Percentiles rank a stretch among this genome's conserved stretches.
phyloP scores from a whole-genome alignment of 2,113 vertebrate genomes.

The Aplodontia rufa region DNA sequence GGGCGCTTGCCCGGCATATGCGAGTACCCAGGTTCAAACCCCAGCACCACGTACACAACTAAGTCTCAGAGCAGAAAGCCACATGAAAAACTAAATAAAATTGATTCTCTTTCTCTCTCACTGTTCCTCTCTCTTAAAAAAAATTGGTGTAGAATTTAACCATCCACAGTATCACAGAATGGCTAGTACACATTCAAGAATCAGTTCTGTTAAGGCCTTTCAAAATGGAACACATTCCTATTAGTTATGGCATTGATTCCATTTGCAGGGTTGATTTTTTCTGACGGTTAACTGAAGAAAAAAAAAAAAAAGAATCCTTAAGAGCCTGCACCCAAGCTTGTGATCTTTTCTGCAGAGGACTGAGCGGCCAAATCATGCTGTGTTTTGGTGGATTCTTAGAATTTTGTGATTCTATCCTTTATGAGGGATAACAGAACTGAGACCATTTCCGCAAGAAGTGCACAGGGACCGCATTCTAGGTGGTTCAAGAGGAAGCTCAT shows the following conservation, averaged over 20 bases:
- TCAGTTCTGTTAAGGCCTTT: not conserved
- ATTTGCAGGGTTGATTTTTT: conserved; percentile 43
- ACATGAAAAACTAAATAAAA: no score
- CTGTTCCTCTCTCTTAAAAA: no score
- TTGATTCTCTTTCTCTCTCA: no score
- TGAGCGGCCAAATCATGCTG: not conserved
- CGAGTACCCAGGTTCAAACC: no score
- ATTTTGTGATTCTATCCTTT: not conserved
- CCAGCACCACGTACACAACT: no score
- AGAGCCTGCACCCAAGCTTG: not conserved
- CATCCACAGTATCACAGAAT: not conserved
- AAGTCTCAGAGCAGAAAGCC: no score
- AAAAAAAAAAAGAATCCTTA: not conserved
- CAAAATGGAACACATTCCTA: conserved; percentile 44
- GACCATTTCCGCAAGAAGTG: conserved; percentile 23
- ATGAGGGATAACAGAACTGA: not conserved
- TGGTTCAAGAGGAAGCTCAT: conserved; percentile 40
- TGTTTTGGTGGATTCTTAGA: conserved; percentile 17
- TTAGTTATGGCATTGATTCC: conserved; percentile 18
- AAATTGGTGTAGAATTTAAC: not conserved
- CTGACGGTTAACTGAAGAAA: not conserved
- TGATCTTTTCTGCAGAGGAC: not conserved
- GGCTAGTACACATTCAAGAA: not conserved
- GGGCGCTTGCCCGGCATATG: no score
- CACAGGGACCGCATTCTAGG: not conserved